Conservation (phyloP, 2,888 invertebrate species). For the Chloroclystis v-ata region DNA sequence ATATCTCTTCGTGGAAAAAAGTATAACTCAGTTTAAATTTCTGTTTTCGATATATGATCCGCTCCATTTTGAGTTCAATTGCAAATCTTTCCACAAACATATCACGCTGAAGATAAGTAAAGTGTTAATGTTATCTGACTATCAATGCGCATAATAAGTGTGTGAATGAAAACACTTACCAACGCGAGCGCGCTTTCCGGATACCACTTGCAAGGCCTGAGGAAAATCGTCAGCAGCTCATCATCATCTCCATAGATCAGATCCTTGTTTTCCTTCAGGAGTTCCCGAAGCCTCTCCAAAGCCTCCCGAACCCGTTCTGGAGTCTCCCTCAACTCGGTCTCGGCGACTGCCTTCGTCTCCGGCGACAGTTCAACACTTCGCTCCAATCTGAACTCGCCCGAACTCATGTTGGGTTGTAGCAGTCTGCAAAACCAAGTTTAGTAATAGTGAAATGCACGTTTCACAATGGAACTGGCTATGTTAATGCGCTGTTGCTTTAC, state of each 20-base stretch:
- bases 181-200: constrained; percentile 87
- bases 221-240: constrained; percentile 85
- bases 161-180: constrained; percentile 81
- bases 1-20: too few species aligned
- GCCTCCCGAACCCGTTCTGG: constrained; percentile 81
- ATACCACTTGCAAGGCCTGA: constrained; percentile 90
- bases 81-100: too few species aligned
- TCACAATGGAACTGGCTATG: constrained; percentile 6
- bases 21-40: too few species aligned
- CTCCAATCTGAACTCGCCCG: constrained; percentile 78
- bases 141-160: too few species aligned
- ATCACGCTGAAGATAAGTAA: background rate
- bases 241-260: constrained; percentile 85
- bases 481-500: background rate
- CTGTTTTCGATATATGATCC: too few species aligned
- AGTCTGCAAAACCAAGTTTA: constrained; percentile 34
- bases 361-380: constrained; percentile 76
- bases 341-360: constrained; percentile 79
- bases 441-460: constrained; percentile 9
- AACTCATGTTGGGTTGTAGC: constrained; percentile 49
- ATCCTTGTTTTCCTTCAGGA: constrained; percentile 83
- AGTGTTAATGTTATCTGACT: too few species aligned
- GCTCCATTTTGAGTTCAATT: too few species aligned
- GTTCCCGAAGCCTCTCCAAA: constrained; percentile 78
- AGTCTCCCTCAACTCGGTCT: constrained; percentile 83